Percentiles rank a stretch among this genome's conserved stretches.
These are phyloP conservation scores for Corbicula japonica DNA, from an alignment of 2,888 invertebrate genomes.

Conservation along the genomic window DNA sequence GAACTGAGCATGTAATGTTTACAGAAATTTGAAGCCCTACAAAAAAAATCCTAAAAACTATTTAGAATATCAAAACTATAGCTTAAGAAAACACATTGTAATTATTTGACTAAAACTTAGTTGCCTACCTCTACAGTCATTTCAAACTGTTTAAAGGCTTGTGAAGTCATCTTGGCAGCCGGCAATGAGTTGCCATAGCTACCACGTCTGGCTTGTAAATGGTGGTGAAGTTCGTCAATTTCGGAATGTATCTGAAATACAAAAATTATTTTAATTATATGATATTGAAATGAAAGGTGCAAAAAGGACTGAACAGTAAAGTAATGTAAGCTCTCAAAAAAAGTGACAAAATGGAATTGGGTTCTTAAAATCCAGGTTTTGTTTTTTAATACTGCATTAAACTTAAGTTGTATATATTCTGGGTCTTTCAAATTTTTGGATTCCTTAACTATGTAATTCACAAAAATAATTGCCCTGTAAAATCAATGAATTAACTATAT, in stretches of 20 bases:
- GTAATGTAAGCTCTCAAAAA: too few species aligned
- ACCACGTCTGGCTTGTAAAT: slow-evolving; percentile 90
- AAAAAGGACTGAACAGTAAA: too few species aligned
- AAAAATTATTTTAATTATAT: too few species aligned
- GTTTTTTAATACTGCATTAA: too few species aligned
- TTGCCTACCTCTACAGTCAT: slow-evolving; percentile 91
- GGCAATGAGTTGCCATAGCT: slow-evolving; percentile 92
- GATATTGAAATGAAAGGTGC: too few species aligned
- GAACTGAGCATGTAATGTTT: too few species aligned
- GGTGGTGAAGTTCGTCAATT: slow-evolving; percentile 90
- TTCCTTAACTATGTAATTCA: too few species aligned
- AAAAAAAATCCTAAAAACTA: not conserved
- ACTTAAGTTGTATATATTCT: too few species aligned
- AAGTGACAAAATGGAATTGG: not conserved
- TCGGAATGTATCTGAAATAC: slow-evolving; percentile 91
- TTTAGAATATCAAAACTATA: not conserved
- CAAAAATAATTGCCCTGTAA: too few species aligned
- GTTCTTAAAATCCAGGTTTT: not conserved
- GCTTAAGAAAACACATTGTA: not conserved
- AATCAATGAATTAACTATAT: too few species aligned
- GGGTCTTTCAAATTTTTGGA: too few species aligned
- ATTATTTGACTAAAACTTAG: not conserved
- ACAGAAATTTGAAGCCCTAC: not conserved
- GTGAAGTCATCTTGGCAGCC: slow-evolving; percentile 90
- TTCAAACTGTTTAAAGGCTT: slow-evolving; percentile 92